Evolutionary conservation across 2,888 invertebrate species (phyloP).

Genomic region (Dryomyza anilis): DNA sequence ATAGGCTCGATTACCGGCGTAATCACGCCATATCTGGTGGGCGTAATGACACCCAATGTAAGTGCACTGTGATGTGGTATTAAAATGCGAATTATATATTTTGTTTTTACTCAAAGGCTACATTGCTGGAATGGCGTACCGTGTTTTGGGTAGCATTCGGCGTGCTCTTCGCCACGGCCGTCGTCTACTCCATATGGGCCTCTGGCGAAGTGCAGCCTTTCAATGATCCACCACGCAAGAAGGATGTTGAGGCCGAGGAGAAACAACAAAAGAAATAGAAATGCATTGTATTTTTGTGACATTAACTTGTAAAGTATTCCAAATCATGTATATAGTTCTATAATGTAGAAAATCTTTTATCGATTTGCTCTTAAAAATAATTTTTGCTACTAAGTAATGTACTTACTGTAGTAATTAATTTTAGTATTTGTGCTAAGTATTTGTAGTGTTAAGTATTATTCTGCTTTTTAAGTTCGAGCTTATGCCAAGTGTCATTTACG

Average conservation of each 20-base stretch:
- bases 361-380: background rate
- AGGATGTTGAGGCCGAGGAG: slow-evolving; percentile 35
- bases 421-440: no score
- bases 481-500: no score
- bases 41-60: slow-evolving; percentile 70
- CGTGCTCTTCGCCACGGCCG: slow-evolving; percentile 70
- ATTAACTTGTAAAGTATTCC: slow-evolving; percentile 1
- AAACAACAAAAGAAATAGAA: slow-evolving; percentile 33
- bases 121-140: slow-evolving; percentile 71
- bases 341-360: background rate
- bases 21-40: slow-evolving; percentile 71
- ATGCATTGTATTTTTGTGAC: slow-evolving; percentile 20
- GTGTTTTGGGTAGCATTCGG: slow-evolving; percentile 82
- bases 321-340: background rate
- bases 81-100: slow-evolving; percentile 3
- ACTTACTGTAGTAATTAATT: no score
- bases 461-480: background rate
- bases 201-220: slow-evolving; percentile 77
- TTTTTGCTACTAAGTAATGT: no score
- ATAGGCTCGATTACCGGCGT: slow-evolving; percentile 76
- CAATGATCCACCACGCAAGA: slow-evolving; percentile 62
- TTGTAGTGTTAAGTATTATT: background rate
- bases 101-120: slow-evolving; percentile 61
- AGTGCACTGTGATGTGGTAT: slow-evolving; percentile 54
- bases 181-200: slow-evolving; percentile 72